Conservation (phyloP, 2,113 vertebrate genomes). For the Theristicus caerulescens region DNA sequence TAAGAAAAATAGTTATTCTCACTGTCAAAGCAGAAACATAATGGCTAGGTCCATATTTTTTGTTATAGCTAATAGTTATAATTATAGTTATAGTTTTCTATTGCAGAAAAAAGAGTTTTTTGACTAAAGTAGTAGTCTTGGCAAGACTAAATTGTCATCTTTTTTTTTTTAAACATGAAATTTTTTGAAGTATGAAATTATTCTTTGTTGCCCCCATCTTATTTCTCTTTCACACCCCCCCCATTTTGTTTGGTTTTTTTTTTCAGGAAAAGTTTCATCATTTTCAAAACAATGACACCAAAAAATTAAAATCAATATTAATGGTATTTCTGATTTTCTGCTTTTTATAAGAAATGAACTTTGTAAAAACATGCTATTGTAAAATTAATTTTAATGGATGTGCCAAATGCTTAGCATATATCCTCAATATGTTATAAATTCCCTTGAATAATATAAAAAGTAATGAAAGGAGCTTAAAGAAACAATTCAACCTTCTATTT, state of each 20-base stretch:
- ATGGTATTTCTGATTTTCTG: not conserved
- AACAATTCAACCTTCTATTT: not conserved
- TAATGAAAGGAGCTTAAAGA: not conserved
- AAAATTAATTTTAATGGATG: not conserved
- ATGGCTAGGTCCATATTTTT: not conserved
- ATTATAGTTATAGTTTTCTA: not conserved
- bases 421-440: not conserved
- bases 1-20: not conserved
- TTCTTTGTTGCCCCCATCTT: not conserved
- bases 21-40: not conserved
- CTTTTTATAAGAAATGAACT: not conserved
- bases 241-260: too few relatives aligned
- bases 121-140: not conserved
- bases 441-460: not conserved
- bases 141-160: not conserved
- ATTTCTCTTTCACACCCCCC: fast-evolving
- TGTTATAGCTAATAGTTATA: not conserved
- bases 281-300: not conserved
- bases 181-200: not conserved
- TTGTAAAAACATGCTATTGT: not conserved
- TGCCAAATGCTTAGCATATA: not conserved
- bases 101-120: not conserved
- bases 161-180: fast-evolving
- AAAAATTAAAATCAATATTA: not conserved
- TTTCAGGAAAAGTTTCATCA: not conserved